phyloP scores from a whole-genome alignment of 2,888 invertebrate genomes.

The Athalia circularis region DNA sequence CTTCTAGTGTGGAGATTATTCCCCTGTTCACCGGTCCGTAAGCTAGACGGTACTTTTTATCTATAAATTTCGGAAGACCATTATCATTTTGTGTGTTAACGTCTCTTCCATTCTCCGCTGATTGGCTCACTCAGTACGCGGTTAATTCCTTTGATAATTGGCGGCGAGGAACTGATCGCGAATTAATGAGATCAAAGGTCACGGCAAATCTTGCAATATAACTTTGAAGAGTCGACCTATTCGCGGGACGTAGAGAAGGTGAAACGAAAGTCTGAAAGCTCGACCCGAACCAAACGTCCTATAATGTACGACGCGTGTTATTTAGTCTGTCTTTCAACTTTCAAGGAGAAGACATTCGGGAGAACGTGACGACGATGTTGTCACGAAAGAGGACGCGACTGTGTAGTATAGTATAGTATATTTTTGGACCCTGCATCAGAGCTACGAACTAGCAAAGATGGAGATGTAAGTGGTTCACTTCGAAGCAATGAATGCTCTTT shows the following conservation, averaged over 20 bases:
- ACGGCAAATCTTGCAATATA: not conserved
- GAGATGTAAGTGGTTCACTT: constrained; percentile 42
- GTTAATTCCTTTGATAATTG: not conserved
- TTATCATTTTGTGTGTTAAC: not conserved
- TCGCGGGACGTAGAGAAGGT: not conserved
- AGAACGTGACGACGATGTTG: constrained; percentile 38
- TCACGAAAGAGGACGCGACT: constrained; percentile 27
- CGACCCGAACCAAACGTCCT: not conserved
- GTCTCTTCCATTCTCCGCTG: not conserved
- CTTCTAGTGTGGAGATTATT: not conserved
- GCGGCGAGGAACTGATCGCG: constrained; percentile 1
- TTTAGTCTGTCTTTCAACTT: constrained; percentile 10
- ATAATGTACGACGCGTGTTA: constrained; percentile 10
- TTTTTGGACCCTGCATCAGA: constrained; percentile 28
- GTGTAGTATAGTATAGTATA: constrained; percentile 7
- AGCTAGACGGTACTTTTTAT: constrained; percentile 1
- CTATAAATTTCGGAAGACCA: not conserved
- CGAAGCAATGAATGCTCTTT: constrained; percentile 41
- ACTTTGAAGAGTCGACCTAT: too few relatives aligned
- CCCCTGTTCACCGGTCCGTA: not conserved
- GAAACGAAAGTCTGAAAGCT: constrained; percentile 1
- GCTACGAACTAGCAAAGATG: constrained; percentile 31
- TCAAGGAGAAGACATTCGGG: constrained; percentile 5
- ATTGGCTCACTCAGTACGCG: too few relatives aligned
- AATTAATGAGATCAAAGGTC: constrained; percentile 2